A percentile compares a stretch with the other conserved stretches of the same genome.
These are phyloP conservation scores for Drosophila neocordata DNA, from an alignment of 1,140 invertebrate genomes.

Conservation along the genomic window DNA sequence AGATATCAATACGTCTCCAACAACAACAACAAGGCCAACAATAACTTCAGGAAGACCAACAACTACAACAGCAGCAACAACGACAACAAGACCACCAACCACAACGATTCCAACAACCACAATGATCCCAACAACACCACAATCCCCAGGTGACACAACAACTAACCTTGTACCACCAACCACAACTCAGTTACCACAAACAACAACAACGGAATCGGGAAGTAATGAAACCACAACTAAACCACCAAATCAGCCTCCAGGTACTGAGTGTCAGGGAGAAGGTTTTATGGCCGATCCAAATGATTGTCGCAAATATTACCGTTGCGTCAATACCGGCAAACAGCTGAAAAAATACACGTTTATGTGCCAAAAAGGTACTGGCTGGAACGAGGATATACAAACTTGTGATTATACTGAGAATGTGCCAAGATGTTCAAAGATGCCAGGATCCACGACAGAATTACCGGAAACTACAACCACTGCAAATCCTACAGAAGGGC, in stretches of 20 bases:
- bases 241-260: constrained; percentile 54
- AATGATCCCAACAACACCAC: constrained; percentile 23
- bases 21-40: background rate
- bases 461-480: constrained; percentile 15
- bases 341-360: constrained; percentile 81
- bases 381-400: constrained; percentile 82
- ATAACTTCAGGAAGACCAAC: constrained; percentile 33
- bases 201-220: constrained; percentile 16
- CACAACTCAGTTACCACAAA: constrained; percentile 23
- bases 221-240: constrained; percentile 27
- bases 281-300: constrained; percentile 87
- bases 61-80: constrained; percentile 51
- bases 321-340: constrained; percentile 83
- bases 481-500: background rate
- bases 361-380: constrained; percentile 82
- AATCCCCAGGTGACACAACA: background rate
- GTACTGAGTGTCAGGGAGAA: constrained; percentile 83
- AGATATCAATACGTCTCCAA: background rate
- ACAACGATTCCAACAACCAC: constrained; percentile 36
- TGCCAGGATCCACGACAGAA: constrained; percentile 27
- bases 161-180: background rate
- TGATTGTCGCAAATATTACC: constrained; percentile 85
- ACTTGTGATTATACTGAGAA: constrained; percentile 76
- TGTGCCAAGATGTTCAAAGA: constrained; percentile 35
- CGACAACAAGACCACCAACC: constrained; percentile 36